These are phyloP conservation scores for Timema podura DNA, from an alignment of 2,888 invertebrate genomes.

Conservation along the genomic window DNA sequence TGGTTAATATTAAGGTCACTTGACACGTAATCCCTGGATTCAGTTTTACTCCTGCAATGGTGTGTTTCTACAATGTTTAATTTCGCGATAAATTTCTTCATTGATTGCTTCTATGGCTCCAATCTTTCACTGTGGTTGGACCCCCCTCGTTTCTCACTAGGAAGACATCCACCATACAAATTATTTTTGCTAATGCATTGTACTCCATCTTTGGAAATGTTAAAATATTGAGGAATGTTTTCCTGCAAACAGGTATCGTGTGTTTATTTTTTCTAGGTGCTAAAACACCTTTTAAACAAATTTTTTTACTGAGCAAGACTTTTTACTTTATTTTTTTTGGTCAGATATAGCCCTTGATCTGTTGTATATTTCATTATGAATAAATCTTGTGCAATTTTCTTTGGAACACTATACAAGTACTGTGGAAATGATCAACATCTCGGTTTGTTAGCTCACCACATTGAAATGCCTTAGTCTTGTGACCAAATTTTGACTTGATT, in stretches of 20 bases:
- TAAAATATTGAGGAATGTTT: background rate
- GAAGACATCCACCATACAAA: background rate
- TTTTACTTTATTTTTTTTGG: background rate
- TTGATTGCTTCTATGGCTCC: background rate
- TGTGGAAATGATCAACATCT: background rate
- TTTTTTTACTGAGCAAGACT: background rate
- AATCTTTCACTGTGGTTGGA: background rate
- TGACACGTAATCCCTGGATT: background rate
- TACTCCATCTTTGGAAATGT: conserved; percentile 1
- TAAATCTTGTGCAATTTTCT: background rate
- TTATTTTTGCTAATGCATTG: background rate
- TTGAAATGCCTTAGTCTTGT: background rate
- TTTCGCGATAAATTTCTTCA: background rate
- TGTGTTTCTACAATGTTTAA: background rate
- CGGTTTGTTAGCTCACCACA: background rate
- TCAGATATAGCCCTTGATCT: background rate
- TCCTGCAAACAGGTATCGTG: background rate
- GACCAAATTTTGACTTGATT: too few relatives aligned
- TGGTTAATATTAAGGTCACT: background rate
- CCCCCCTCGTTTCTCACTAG: background rate
- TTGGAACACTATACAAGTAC: background rate
- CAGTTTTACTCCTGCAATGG: background rate
- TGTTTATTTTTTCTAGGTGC: background rate
- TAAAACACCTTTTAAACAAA: background rate
- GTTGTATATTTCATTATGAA: background rate